These are phyloP conservation scores for Actinopyga echinites DNA, from an alignment of 53 echinoderm and acorn worm genomes.

Conservation along the genomic window DNA sequence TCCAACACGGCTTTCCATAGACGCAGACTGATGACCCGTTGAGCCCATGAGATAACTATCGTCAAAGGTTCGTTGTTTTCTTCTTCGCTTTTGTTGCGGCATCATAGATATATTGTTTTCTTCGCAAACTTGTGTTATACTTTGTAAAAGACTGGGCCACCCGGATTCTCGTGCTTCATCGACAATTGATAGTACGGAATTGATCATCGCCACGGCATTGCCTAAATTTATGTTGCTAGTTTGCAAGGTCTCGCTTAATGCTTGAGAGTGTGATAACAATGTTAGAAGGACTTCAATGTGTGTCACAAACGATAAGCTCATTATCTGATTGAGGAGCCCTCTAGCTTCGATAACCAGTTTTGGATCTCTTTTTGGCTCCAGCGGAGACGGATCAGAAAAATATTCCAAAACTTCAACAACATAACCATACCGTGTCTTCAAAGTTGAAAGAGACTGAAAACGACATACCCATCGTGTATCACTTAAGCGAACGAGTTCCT, in stretches of 20 bases:
- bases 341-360: constrained; percentile 40
- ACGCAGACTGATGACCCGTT: constrained; percentile 5
- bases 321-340: constrained; percentile 28
- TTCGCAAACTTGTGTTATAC: constrained; percentile 10
- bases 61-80: constrained; percentile 30
- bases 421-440: not conserved
- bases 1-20: too few species aligned
- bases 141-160: constrained; percentile 25
- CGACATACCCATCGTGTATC: constrained; percentile 38
- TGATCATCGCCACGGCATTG: constrained; percentile 31
- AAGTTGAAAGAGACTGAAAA: not conserved
- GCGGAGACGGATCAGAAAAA: constrained; percentile 13
- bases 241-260: constrained; percentile 32
- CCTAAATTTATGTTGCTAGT: not conserved
- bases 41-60: constrained; percentile 23
- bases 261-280: constrained; percentile 30
- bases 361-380: constrained; percentile 24
- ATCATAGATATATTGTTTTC: constrained; percentile 17
- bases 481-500: constrained; percentile 24
- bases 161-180: constrained; percentile 25
- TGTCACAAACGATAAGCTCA: constrained; percentile 29
- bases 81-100: constrained; percentile 34
- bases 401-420: constrained; percentile 22
- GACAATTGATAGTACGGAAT: constrained; percentile 21
- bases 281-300: constrained; percentile 27